phyloP scores from a whole-genome alignment of 2,888 invertebrate species.

The Crepidodera aurea region DNA sequence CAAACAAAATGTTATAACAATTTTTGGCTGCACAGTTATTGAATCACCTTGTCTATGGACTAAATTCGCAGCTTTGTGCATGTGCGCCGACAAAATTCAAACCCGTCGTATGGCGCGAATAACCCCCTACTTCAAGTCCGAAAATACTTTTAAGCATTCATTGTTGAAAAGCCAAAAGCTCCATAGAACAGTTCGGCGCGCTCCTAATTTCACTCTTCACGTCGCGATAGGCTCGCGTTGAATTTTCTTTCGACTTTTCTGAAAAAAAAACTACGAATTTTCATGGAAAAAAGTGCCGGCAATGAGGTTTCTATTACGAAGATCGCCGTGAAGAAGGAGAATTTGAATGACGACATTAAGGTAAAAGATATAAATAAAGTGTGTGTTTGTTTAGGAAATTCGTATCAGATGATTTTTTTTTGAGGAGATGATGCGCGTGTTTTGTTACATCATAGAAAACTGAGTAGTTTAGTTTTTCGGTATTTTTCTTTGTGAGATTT shows the following conservation, averaged over 20 bases:
- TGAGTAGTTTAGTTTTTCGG: not conserved
- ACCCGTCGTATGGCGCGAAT: conserved; percentile 22
- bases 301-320: conserved; percentile 45
- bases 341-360: conserved; percentile 79
- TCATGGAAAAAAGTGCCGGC: conserved; percentile 52
- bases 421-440: conserved; percentile 16
- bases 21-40: no score
- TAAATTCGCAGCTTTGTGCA: conserved; percentile 3
- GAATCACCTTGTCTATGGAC: no score
- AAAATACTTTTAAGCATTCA: conserved; percentile 31
- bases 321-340: conserved; percentile 71
- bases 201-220: conserved; percentile 24
- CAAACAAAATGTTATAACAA: no score
- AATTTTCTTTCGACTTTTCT: conserved; percentile 7
- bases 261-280: not conserved
- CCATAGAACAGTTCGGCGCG: conserved; percentile 12
- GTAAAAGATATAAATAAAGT: no score
- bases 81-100: conserved; percentile 26
- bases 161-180: conserved; percentile 28
- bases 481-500: not conserved
- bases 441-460: conserved; percentile 20
- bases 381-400: conserved; percentile 16
- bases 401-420: conserved; percentile 18
- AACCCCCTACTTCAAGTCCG: conserved; percentile 27
- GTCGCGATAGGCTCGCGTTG: conserved; percentile 1